Base-by-base conservation (phyloP, 2,797 vertebrate species). In the Hylomyscus alleni region DNA sequence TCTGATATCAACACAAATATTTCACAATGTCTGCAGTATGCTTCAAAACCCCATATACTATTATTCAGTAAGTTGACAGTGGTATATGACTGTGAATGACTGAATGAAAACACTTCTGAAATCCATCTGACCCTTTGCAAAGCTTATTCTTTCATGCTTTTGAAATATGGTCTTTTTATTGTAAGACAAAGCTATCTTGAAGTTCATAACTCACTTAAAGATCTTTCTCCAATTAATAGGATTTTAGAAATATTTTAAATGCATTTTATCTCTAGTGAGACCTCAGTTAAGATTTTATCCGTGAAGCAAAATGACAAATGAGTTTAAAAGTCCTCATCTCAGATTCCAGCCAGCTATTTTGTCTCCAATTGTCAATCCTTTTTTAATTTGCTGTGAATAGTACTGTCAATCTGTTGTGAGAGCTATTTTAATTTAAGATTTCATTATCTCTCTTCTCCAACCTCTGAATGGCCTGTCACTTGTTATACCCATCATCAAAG, bases 361-460 rank as follows among this genome's bases (percentile, higher is more conserved):
- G 76, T 90, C 85, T 69, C 62, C 93, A 50, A 93, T 95, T 97
- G 83, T 88, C 93, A 97, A 95, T 34, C 54, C 65, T 22, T 94
- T 85, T 88, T 34, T 96, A 95, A 85, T 97, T 98, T 97, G 58
- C 94, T 96, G 85, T 97, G 82, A 98, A 92, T n/a, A 11, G 17
- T 89, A 86, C 88, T 98, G 93, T 97, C 97, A 97, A 80, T 24
- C 65, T 96, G 75, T 93, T 98, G 98, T 78, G 95, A 89, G 97
- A 96, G 92, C 93, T 97, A 97, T 98, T 98, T 95, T 98, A 97
- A 98, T 98, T 98, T 98, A 97, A 97, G 93, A 96, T 98, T 98
- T 98, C 84, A 94, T 98, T 98, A 97, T 94, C 26, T 40, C 97
- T 81, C 94, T 97, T 98, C 90, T 97, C 98, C 95, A 98, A 60